Conservation (phyloP, 2,113 vertebrate genomes). For the Macrotus californicus region DNA sequence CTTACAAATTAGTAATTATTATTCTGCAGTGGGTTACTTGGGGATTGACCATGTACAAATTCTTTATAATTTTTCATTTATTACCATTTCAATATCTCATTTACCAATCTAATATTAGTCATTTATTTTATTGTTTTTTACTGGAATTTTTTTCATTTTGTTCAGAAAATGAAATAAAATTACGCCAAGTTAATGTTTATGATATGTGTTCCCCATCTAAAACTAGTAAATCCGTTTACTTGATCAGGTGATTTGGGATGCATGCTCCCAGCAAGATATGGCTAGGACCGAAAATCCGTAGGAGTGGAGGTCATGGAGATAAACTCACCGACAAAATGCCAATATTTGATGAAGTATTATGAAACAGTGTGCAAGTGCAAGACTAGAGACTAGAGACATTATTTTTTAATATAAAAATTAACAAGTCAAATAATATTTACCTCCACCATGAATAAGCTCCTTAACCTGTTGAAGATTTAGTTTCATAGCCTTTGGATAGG, state of each 20-base stretch:
- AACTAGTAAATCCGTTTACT: neutral
- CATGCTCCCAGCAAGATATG: neutral
- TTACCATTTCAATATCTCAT: neutral
- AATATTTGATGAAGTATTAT: neutral
- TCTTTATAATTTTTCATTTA: neutral
- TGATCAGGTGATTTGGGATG: neutral
- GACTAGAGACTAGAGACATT: neutral
- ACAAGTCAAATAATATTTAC: neutral
- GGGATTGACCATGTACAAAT: no score
- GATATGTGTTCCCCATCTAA: neutral
- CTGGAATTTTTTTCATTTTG: neutral
- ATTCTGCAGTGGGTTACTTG: neutral
- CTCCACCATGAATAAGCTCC: neutral
- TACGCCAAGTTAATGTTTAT: neutral
- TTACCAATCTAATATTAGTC: neutral
- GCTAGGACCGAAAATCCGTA: neutral
- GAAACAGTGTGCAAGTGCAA: neutral
- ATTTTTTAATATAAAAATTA: neutral
- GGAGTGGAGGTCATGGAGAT: neutral
- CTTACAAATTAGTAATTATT: neutral
- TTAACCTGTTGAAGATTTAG: neutral
- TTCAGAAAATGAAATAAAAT: constrained; percentile 18
- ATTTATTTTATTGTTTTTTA: neutral
- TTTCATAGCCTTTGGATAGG: neutral
- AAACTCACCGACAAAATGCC: neutral